Conservation (phyloP, 2,113 vertebrate species). For the Cyprinus carpio region DNA sequence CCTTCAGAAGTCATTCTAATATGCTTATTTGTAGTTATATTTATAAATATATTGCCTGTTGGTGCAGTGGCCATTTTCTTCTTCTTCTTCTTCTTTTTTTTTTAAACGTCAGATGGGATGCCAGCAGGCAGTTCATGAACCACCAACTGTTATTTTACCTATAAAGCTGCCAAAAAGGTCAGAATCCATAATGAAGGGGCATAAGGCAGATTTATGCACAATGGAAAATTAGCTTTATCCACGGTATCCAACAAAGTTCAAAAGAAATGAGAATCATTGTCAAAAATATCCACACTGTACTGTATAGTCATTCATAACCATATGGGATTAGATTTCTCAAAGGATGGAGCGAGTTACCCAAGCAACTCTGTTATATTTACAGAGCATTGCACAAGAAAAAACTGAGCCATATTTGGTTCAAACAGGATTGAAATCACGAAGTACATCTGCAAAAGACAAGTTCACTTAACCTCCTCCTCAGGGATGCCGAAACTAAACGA, state of each 20-base stretch:
- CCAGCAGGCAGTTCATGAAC: neutral
- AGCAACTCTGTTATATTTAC: neutral
- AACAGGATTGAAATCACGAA: neutral
- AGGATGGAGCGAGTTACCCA: neutral
- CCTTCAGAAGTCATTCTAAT: neutral
- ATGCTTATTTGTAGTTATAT: neutral
- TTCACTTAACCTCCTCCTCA: neutral
- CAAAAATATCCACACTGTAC: neutral
- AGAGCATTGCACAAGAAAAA: neutral
- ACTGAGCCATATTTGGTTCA: neutral
- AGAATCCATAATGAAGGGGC: neutral
- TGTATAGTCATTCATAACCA: neutral
- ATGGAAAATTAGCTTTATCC: neutral
- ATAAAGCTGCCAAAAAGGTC: neutral
- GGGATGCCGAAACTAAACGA: neutral
- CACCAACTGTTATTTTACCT: slow-evolving; percentile 16
- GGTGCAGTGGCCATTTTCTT: neutral
- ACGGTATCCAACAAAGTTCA: slow-evolving; percentile 4
- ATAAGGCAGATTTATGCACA: neutral
- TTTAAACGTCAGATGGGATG: neutral
- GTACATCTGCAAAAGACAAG: neutral
- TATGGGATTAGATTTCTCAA: slow-evolving; percentile 4
- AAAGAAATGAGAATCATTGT: neutral
- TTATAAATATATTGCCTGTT: neutral
- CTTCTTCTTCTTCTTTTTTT: too few species aligned